Conservation (phyloP, 2,797 vertebrate species). For the Euthynnus affinis region DNA sequence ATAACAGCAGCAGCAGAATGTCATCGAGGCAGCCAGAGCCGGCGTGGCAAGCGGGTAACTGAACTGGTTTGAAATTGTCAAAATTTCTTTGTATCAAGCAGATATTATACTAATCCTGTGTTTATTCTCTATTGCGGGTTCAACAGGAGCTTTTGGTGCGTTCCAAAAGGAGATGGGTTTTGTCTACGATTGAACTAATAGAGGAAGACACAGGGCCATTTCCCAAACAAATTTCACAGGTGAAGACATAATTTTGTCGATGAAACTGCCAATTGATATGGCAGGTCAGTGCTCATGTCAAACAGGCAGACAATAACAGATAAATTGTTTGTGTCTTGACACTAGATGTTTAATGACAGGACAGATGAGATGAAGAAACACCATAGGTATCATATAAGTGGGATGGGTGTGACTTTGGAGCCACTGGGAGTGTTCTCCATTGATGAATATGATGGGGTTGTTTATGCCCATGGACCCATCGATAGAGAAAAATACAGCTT, state of each 20-base stretch:
- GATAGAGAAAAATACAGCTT: slow-evolving; percentile 79
- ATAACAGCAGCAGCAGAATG: slow-evolving; percentile 28
- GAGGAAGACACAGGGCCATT: slow-evolving; percentile 87
- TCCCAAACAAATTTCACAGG: slow-evolving; percentile 71
- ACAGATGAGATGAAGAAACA: fast-evolving
- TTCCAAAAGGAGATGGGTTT: slow-evolving; percentile 89
- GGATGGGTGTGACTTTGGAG: slow-evolving; percentile 75
- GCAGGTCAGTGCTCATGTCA: not conserved
- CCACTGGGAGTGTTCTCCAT: slow-evolving; percentile 84
- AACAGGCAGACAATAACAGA: not conserved
- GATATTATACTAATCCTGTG: not conserved
- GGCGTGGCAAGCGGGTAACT: slow-evolving; percentile 67
- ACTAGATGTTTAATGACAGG: slow-evolving; percentile 86
- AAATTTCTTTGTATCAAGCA: not conserved
- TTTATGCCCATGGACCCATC: slow-evolving; percentile 72
- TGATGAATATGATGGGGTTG: slow-evolving; percentile 49
- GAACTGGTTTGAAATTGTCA: not conserved
- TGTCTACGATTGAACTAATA: slow-evolving; percentile 86
- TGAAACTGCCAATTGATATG: not conserved
- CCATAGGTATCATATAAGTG: slow-evolving; percentile 80
- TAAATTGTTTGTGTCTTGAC: slow-evolving; percentile 11
- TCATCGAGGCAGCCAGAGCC: not conserved
- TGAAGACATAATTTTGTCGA: slow-evolving; percentile 46
- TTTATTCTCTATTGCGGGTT: slow-evolving; percentile 2
- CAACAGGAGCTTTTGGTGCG: slow-evolving; percentile 80